phyloP scores from a whole-genome alignment of 2,797 vertebrate species.

The Stomatorhinus walkeri region DNA sequence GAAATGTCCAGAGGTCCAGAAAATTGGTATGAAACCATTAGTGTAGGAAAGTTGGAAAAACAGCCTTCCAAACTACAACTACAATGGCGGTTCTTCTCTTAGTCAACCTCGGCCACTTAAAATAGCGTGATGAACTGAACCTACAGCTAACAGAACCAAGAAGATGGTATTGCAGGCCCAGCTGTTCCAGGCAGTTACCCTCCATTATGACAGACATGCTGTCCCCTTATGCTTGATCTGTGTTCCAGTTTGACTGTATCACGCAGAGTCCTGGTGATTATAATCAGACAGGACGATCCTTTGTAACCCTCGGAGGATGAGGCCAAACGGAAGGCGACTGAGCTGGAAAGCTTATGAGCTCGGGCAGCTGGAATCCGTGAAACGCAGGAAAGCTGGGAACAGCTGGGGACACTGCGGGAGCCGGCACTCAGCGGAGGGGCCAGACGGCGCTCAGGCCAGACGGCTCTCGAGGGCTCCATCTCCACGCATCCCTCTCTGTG shows the following conservation, averaged over 20 bases:
- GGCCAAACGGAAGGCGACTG: slow-evolving; percentile 22
- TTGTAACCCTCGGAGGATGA: slow-evolving; percentile 28
- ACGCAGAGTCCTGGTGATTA: slow-evolving; percentile 19
- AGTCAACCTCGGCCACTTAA: not conserved
- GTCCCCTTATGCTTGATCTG: slow-evolving; percentile 15
- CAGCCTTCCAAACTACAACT: not conserved
- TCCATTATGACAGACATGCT: not conserved
- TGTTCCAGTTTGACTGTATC: slow-evolving; percentile 2
- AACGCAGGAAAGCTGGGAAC: not conserved
- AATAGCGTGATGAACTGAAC: not conserved
- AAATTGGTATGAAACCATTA: not conserved
- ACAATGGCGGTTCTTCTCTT: not conserved
- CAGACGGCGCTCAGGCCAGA: slow-evolving; percentile 10
- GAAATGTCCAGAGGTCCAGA: not conserved
- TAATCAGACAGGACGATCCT: slow-evolving; percentile 33
- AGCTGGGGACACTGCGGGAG: slow-evolving; percentile 13
- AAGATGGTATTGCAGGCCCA: not conserved
- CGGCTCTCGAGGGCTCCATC: not conserved
- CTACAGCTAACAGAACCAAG: not conserved
- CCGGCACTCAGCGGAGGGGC: not conserved
- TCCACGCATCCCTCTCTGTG: not conserved
- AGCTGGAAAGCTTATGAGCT: slow-evolving; percentile 23
- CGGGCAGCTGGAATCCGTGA: slow-evolving; percentile 22
- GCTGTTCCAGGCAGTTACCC: not conserved
- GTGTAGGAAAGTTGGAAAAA: not conserved